Percentiles rank a stretch among this genome's conserved stretches.
These are phyloP conservation scores for Anorthoa munda DNA, from an alignment of 2,888 invertebrate species.

Conservation along the genomic window DNA sequence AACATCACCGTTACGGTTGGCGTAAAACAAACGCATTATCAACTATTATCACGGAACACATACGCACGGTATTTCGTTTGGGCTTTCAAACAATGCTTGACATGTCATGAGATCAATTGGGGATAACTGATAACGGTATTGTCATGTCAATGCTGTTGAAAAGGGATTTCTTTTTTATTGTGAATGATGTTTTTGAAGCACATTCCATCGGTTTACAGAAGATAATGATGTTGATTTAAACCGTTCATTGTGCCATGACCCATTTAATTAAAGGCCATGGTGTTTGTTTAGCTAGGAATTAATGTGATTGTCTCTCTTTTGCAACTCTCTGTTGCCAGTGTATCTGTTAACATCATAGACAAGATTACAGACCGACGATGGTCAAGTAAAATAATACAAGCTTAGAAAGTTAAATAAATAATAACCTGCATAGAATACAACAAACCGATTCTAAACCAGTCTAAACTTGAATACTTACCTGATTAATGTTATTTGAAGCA, in stretches of 20 bases:
- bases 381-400: too few species aligned
- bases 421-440: too few species aligned
- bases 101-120: conserved; percentile 30
- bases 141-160: conserved; percentile 14
- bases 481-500: too few species aligned
- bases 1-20: conserved; percentile 30
- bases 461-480: too few species aligned
- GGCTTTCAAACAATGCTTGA: conserved; percentile 29
- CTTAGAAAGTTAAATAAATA: too few species aligned
- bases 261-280: neutral
- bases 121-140: conserved; percentile 16
- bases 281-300: neutral
- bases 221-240: neutral
- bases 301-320: neutral
- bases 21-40: conserved; percentile 40
- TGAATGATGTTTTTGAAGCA: neutral
- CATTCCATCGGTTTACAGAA: neutral
- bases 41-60: conserved; percentile 27
- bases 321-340: too few species aligned
- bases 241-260: neutral
- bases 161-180: conserved; percentile 4
- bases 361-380: neutral
- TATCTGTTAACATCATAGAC: neutral
- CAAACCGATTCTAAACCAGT: too few species aligned
- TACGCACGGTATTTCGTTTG: conserved; percentile 12